Evolutionary conservation across 1,140 invertebrate genomes (phyloP), one percentile per base, ranked within the genome.

Genomic region (Mycetomoellerius zeteki): DNA sequence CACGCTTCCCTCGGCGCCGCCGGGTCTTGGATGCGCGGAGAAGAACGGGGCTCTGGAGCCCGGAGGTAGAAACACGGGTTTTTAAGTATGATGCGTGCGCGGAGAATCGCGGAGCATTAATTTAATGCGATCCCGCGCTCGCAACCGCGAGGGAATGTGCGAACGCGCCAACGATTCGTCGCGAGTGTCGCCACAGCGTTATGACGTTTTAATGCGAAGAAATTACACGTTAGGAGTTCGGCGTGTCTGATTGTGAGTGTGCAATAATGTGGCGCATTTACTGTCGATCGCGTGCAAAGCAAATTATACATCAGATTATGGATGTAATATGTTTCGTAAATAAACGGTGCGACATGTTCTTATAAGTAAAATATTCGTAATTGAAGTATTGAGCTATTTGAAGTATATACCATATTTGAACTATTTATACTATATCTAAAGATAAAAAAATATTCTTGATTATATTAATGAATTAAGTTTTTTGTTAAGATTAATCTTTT

Each of bases 21-120:
- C 37, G 24, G 24, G 80, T 73, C 69, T 84, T 27, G 54, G 60
- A 82, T 60, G 33, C 33, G 33, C 6, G 21, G 19, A 43, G 27
- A 27, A 30, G 7, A 27, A 43, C 10, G 8, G 30, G 21, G 2
- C 8, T 19, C 6, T 2, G 16, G 16, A 12, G 3, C 58, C 47
- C 47, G 47, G 10, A 14, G 47, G 24, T 14, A 27, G 19, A 16
- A 33, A 52, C 43, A 37, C 47, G 77, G 69, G 43, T 80, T 69
- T 82, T 89, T 72, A 84, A 87, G 65, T 47, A n/a, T 33, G 65
- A 80, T 86, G 89, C 89, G 88, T 87, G 89, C 47, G 64, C 27
- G 52, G n/a, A 27, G 27, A 52, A 84, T 78, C 78, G 77, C 24
- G 62, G 52, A 64, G 86, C 58, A 37, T 90, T 78, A 87, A 89